Conservation (phyloP, 1,140 invertebrate genomes). For the Ceratitis capitata region DNA sequence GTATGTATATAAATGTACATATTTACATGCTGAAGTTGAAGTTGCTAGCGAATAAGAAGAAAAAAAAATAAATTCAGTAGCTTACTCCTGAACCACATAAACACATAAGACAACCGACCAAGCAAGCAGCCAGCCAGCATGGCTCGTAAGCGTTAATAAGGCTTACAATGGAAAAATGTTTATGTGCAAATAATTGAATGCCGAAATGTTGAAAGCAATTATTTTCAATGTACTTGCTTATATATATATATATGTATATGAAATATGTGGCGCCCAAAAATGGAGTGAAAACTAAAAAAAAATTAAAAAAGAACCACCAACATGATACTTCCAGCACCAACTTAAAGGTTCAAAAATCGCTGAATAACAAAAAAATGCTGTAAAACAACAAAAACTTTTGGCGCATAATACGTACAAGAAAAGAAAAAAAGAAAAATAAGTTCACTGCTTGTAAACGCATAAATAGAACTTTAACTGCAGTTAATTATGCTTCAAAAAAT, state of each 20-base stretch:
- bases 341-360: no score
- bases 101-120: not conserved
- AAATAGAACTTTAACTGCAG: constrained; percentile 11
- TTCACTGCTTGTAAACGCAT: no score
- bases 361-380: not conserved
- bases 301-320: not conserved
- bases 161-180: not conserved
- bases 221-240: not conserved
- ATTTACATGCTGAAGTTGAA: not conserved
- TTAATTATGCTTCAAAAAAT: not conserved
- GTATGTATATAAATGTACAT: not conserved
- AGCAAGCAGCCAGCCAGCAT: not conserved
- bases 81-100: not conserved
- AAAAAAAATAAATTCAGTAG: not conserved
- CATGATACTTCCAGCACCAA: no score
- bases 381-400: not conserved
- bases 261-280: not conserved
- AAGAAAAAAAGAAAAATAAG: not conserved
- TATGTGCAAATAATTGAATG: constrained; percentile 38
- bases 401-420: not conserved
- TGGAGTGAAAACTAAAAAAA: not conserved
- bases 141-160: not conserved
- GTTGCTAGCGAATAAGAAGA: not conserved
- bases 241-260: not conserved
- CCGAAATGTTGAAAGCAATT: constrained; percentile 16